phyloP scores from a whole-genome alignment of 2,888 invertebrate genomes.

The Drosophila paramelanica region DNA sequence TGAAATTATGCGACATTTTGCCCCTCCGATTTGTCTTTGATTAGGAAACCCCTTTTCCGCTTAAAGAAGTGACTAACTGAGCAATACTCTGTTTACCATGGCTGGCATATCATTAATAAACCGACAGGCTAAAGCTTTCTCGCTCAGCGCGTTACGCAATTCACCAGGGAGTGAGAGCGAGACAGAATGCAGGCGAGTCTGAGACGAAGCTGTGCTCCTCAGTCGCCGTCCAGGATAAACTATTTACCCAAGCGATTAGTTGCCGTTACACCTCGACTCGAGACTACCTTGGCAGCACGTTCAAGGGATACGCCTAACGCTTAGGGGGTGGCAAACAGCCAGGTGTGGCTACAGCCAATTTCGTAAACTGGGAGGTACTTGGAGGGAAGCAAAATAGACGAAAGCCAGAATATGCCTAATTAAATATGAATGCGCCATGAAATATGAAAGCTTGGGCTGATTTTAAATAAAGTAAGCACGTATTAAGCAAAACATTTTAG shows the following conservation, averaged over 20 bases:
- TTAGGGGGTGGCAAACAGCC: neutral
- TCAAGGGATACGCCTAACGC: constrained; percentile 55
- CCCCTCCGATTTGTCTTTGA: neutral
- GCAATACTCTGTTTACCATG: constrained; percentile 22
- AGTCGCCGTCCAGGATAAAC: constrained; percentile 37
- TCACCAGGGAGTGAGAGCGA: neutral
- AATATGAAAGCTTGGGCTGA: constrained; percentile 17
- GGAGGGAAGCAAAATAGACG: constrained; percentile 37
- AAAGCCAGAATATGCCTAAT: constrained; percentile 48
- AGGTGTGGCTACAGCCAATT: constrained; percentile 36
- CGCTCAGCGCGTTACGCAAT: constrained; percentile 31
- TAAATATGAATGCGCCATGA: constrained; percentile 60
- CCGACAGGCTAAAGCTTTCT: constrained; percentile 54
- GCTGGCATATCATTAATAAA: constrained; percentile 69
- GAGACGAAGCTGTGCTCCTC: constrained; percentile 18
- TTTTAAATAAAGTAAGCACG: no score
- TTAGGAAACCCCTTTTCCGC: neutral
- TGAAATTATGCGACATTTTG: neutral
- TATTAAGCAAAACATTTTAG: neutral
- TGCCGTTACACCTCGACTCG: constrained; percentile 63
- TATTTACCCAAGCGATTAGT: constrained; percentile 77
- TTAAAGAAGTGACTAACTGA: constrained; percentile 6
- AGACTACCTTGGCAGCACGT: constrained; percentile 48
- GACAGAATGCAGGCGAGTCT: constrained; percentile 1
- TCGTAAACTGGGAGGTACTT: constrained; percentile 75